These are phyloP conservation scores for Stenichneumon culpator DNA, from an alignment of 2,888 invertebrate species.

Conservation along the genomic window DNA sequence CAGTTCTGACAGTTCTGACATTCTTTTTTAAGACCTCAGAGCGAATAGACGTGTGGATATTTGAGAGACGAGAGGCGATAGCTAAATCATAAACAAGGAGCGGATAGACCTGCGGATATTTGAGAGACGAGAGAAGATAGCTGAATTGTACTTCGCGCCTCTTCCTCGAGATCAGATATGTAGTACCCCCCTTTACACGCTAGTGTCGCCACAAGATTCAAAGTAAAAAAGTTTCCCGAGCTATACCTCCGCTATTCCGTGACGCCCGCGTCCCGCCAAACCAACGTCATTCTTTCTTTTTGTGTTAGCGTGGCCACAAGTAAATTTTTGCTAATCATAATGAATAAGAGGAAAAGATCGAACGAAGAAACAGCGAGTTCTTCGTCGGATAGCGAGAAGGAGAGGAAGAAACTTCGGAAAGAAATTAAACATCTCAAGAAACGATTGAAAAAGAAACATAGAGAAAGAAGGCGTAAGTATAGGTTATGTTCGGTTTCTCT, in stretches of 20 bases:
- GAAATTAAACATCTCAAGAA: neutral
- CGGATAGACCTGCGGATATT: too few species aligned
- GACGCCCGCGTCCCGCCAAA: neutral
- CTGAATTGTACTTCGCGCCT: too few species aligned
- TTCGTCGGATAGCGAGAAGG: neutral
- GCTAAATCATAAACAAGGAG: too few species aligned
- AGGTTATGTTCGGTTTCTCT: conserved; percentile 5
- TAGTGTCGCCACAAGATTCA: conserved; percentile 10
- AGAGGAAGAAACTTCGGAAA: neutral
- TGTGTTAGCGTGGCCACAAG: neutral
- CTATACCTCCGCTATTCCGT: neutral
- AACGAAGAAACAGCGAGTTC: neutral
- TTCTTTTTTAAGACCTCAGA: too few species aligned
- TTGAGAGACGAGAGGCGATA: too few species aligned
- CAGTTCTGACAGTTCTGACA: too few species aligned
- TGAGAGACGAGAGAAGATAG: too few species aligned
- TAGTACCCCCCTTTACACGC: conserved; percentile 11
- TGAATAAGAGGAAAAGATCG: neutral
- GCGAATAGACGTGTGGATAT: too few species aligned
- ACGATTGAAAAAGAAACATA: neutral
- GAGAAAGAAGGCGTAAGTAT: conserved; percentile 8
- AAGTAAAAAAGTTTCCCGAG: neutral
- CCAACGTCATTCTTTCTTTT: neutral
- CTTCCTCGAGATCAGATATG: neutral
- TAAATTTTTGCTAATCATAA: neutral